Percentiles rank a stretch among this genome's conserved stretches.
These are phyloP conservation scores for Trichonephila clavipes DNA, from an alignment of 1,140 invertebrate genomes.

Conservation along the genomic window DNA sequence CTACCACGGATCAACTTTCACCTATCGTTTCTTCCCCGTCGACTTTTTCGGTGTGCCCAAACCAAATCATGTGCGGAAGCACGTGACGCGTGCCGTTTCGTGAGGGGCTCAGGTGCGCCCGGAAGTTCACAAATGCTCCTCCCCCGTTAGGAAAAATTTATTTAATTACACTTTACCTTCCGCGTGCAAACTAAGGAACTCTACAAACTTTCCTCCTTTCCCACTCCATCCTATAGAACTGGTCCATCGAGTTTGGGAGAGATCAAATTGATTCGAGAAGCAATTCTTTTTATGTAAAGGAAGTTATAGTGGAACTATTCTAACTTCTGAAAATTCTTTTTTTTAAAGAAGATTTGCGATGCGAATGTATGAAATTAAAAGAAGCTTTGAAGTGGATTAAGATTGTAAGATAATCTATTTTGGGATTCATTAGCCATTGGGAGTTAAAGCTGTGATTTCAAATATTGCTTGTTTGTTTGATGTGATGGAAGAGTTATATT, in stretches of 20 bases:
- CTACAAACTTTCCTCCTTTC: neutral
- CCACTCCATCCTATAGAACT: neutral
- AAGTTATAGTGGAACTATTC: neutral
- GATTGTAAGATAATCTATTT: too few relatives aligned
- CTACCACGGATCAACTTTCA: neutral
- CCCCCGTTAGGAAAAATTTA: slow-evolving; percentile 38
- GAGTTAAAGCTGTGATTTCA: too few relatives aligned
- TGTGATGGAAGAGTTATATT: too few relatives aligned
- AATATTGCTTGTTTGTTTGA: too few relatives aligned
- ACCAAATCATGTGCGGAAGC: slow-evolving; percentile 51
- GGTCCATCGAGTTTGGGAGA: neutral
- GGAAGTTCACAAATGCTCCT: slow-evolving; percentile 32
- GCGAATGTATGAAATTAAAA: too few relatives aligned
- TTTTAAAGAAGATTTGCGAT: too few relatives aligned
- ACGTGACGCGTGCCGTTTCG: slow-evolving; percentile 31
- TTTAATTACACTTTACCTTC: slow-evolving; percentile 58
- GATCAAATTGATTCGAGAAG: neutral
- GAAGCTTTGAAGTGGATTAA: too few relatives aligned
- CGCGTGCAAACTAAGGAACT: neutral
- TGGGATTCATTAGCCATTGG: too few relatives aligned
- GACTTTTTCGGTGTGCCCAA: neutral
- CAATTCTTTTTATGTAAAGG: neutral
- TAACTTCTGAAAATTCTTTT: too few relatives aligned
- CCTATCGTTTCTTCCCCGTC: neutral
- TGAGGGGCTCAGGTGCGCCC: slow-evolving; percentile 2